Evolutionary conservation across 2,113 vertebrate genomes (phyloP), one percentile per base, ranked within the genome.

Genomic region (Nycticorax nycticorax): DNA sequence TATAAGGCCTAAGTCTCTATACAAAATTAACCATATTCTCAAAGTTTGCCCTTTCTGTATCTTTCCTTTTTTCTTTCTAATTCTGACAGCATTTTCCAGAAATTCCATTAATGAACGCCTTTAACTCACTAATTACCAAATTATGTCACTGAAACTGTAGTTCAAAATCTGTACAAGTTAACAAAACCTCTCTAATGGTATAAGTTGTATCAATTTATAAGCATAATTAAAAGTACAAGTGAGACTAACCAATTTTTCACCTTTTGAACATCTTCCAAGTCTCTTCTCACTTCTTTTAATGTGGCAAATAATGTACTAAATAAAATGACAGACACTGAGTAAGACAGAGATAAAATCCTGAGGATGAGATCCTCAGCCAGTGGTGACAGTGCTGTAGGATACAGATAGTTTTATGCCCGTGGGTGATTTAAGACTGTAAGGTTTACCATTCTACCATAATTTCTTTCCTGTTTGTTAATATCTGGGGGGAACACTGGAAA

Each of bases 151-250:
- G 75, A 88, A 96, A 63, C n/a, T 74, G 32, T 71, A 92, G 63
- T 88, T 96, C 37, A 80, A 79, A 94, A 93, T 71, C 45, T 85
- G 55, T 79, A 80, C 33, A 82, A 92, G 71, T 88, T 93, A 95
- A 88, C 95, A 86, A 95, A 92, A 81, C 56, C 55, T 92, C 71
- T 85, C 43, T 88, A 89, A 76, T 69, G 10, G 16, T 79, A 26
- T 83, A 85, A 83, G 5, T 73, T 85, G 41, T 80, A 80, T 80
- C 6, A 80, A 90, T 93, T 93, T 94, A 89, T 80, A 90, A 83
- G 55, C 26, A 43, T 93, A 92, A 93, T 95, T 95, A 90, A 94
- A 96, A 94, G 59, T 86, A 75, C 43, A 91, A 43, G 52, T 81
- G 64, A 92, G 84, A 89, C 26, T 17, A 93, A 94, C 26, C 4